Percentiles rank a stretch among this genome's conserved stretches.
phyloP scores from a whole-genome alignment of 2,888 invertebrate species.

The Phytoseiulus persimilis region DNA sequence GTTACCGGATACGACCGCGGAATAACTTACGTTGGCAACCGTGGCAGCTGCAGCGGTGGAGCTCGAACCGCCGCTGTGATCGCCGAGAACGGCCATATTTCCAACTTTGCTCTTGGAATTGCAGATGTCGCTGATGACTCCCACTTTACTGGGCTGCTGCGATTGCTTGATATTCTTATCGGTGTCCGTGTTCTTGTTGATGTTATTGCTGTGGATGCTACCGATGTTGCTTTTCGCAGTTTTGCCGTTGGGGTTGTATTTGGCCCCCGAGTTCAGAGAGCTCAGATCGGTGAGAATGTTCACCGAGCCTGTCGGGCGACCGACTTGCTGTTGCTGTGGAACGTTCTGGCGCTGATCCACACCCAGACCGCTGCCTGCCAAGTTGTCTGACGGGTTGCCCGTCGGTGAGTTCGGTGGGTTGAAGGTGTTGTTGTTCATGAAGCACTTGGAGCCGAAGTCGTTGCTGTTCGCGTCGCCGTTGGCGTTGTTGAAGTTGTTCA shows the following conservation, averaged over 20 bases:
- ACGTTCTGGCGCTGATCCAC: neutral
- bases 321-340: neutral
- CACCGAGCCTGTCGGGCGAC: neutral
- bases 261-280: neutral
- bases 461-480: neutral
- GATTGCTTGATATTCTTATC: neutral
- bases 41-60: neutral
- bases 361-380: neutral
- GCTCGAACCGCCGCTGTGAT: neutral
- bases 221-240: constrained; percentile 8
- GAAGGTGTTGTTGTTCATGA: neutral
- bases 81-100: neutral
- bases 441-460: neutral
- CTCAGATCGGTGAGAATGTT: neutral
- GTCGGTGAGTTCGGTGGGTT: neutral
- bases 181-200: neutral
- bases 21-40: neutral
- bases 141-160: neutral
- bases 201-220: neutral
- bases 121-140: neutral
- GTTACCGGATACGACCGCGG: constrained; percentile 19
- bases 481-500: neutral
- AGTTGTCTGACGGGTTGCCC: neutral
- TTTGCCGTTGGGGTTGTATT: neutral
- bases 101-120: neutral